These are phyloP conservation scores for Zaprionus taronus DNA, from an alignment of 1,140 invertebrate genomes.

Conservation along the genomic window DNA sequence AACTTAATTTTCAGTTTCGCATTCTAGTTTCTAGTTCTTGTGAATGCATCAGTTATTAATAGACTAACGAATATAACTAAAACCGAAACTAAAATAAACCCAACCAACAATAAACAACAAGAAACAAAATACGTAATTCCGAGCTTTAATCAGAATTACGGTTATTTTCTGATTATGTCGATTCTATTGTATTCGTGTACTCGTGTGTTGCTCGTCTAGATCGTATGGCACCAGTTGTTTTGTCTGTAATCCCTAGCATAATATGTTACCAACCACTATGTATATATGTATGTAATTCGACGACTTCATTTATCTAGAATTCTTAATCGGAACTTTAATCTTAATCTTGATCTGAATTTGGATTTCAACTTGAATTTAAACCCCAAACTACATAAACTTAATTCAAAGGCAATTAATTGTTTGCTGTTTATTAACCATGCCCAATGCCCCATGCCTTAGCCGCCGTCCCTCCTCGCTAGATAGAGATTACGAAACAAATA, in stretches of 20 bases:
- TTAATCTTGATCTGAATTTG: constrained; percentile 7
- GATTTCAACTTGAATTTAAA: neutral
- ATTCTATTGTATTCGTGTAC: constrained; percentile 19
- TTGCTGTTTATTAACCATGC: neutral
- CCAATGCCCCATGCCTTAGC: neutral
- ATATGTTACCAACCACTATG: constrained; percentile 30
- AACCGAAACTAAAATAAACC: constrained; percentile 13
- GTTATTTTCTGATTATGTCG: constrained; percentile 12
- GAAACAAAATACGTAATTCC: neutral
- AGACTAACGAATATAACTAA: constrained; percentile 10
- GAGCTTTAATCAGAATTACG: neutral
- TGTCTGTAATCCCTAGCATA: constrained; percentile 26
- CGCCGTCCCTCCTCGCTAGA: constrained; percentile 7
- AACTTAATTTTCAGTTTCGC: constrained; percentile 7
- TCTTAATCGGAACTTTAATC: constrained; percentile 10
- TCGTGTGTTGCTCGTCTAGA: constrained; percentile 35
- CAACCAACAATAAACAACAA: neutral
- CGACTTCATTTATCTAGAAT: constrained; percentile 34
- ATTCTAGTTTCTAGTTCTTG: constrained; percentile 4
- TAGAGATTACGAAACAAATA: constrained; percentile 20
- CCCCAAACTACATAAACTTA: neutral
- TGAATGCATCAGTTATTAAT: constrained; percentile 3
- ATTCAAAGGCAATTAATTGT: constrained; percentile 8
- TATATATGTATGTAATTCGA: constrained; percentile 48
- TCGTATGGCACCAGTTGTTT: constrained; percentile 22